phyloP scores from a whole-genome alignment of 2,797 vertebrate species.

The Xiphophorus birchmanni region DNA sequence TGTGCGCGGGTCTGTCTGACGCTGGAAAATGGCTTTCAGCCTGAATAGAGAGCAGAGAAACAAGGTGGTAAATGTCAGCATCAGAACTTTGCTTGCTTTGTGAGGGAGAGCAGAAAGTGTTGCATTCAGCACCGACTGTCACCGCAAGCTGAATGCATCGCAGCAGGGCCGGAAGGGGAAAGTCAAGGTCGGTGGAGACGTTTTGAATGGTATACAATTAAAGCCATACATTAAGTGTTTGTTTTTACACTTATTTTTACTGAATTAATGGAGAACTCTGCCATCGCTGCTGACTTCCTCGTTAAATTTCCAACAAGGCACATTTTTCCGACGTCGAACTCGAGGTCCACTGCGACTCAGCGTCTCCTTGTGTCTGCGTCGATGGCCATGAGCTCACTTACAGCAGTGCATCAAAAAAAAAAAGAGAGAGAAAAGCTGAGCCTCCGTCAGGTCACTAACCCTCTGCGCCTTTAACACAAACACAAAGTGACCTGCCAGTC shows the following conservation, averaged over 20 bases:
- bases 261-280: not conserved
- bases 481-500: conserved; percentile 56
- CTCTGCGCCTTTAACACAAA: conserved; percentile 53
- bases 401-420: conserved; percentile 18
- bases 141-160: conserved; percentile 25
- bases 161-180: conserved; percentile 22
- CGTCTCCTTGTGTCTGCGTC: conserved; percentile 9
- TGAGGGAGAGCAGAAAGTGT: conserved; percentile 20
- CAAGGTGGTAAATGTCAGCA: conserved; percentile 56
- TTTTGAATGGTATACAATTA: conserved; percentile 10
- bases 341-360: conserved; percentile 2
- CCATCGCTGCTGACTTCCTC: not conserved
- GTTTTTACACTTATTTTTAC: not conserved
- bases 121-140: conserved; percentile 38
- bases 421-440: conserved; percentile 29
- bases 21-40: conserved; percentile 62
- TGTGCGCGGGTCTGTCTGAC: conserved; percentile 56
- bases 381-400: conserved; percentile 23
- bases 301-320: conserved; percentile 9
- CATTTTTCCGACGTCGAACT: conserved; percentile 23
- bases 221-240: not conserved
- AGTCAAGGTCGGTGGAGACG: conserved; percentile 32
- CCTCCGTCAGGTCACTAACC: conserved; percentile 56
- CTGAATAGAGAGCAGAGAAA: conserved; percentile 48
- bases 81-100: conserved; percentile 53